A percentile compares a stretch with the other conserved stretches of the same genome.
Evolutionary conservation across 2,113 vertebrate genomes (phyloP).

Genomic region (Eclectus roratus): DNA sequence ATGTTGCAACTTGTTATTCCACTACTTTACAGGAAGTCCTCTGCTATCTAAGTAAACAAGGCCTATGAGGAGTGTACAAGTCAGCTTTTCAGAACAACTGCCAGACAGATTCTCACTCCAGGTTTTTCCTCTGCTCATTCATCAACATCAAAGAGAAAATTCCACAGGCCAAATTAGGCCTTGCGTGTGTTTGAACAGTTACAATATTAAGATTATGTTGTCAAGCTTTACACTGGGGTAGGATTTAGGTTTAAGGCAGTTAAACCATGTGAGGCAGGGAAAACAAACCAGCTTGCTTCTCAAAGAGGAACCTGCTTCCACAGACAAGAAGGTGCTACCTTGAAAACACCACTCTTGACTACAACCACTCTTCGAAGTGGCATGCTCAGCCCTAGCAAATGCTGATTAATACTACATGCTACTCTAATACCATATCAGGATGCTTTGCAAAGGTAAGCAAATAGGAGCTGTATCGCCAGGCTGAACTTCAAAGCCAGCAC

Average conservation of each 20-base stretch:
- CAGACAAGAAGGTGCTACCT: neutral
- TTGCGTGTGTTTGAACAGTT: neutral
- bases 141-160: conserved; percentile 8
- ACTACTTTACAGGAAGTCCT: conserved; percentile 44
- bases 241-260: neutral
- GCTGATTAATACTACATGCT: neutral
- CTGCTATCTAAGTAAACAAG: conserved; percentile 26
- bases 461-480: neutral
- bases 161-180: neutral
- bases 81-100: neutral
- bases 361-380: neutral
- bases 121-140: conserved; percentile 4
- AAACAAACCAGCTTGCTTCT: neutral
- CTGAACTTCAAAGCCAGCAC: neutral
- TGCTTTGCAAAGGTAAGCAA: neutral
- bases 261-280: neutral
- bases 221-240: neutral
- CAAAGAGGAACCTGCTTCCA: neutral
- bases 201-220: neutral
- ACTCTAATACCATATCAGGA: neutral
- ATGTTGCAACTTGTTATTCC: conserved; percentile 35
- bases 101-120: neutral
- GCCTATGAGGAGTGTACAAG: neutral
- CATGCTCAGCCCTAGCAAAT: neutral
- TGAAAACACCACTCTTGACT: neutral